phyloP scores from a whole-genome alignment of 2,113 vertebrate genomes.

The Oreochromis spilurus region DNA sequence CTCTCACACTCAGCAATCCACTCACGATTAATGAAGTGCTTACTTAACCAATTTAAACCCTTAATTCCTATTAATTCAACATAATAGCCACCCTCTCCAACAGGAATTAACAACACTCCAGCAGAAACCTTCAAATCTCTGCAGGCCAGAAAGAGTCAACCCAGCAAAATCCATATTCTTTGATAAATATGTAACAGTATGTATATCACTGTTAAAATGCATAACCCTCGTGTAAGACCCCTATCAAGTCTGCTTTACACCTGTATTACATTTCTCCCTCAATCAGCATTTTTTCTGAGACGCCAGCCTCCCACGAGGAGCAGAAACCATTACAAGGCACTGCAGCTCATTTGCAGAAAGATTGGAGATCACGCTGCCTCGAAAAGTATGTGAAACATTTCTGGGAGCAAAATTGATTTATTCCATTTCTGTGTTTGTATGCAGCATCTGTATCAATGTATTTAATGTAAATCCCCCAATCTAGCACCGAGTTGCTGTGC shows the following conservation, averaged over 20 bases:
- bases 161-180: slow-evolving; percentile 71
- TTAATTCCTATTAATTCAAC: slow-evolving; percentile 80
- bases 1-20: slow-evolving; percentile 58
- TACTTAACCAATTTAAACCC: slow-evolving; percentile 77
- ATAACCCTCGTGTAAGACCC: slow-evolving; percentile 81
- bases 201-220: slow-evolving; percentile 79
- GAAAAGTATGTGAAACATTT: slow-evolving; percentile 70
- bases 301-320: slow-evolving; percentile 73
- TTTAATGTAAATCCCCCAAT: slow-evolving; percentile 72
- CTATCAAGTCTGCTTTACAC: slow-evolving; percentile 78
- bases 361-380: slow-evolving; percentile 75
- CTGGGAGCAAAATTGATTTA: slow-evolving; percentile 71
- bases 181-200: slow-evolving; percentile 78
- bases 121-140: slow-evolving; percentile 69
- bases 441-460: slow-evolving; percentile 68
- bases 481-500: slow-evolving; percentile 30
- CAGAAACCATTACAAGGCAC: slow-evolving; percentile 75
- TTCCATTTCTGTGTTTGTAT: slow-evolving; percentile 69
- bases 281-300: slow-evolving; percentile 79
- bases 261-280: slow-evolving; percentile 79
- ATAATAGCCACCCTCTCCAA: slow-evolving; percentile 74
- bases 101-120: slow-evolving; percentile 73
- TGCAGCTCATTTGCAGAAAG: slow-evolving; percentile 79
- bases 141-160: slow-evolving; percentile 66
- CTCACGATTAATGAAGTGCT: slow-evolving; percentile 78